A percentile compares a stretch with the other conserved stretches of the same genome.
Conservation (phyloP, 2,113 vertebrate species). For the Mionectes macconnelli region DNA sequence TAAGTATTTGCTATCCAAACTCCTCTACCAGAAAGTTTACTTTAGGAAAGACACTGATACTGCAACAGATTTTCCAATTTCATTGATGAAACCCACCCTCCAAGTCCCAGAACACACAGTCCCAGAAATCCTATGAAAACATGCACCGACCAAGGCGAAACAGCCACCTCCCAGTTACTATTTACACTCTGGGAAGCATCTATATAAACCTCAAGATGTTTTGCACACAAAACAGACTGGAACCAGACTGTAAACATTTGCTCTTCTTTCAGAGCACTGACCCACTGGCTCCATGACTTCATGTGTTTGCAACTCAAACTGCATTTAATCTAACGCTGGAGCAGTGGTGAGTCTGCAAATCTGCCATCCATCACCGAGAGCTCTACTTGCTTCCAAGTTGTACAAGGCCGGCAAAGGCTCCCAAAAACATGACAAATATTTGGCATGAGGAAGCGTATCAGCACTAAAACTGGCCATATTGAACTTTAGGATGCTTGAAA, state of each 20-base stretch:
- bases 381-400: constrained; percentile 1
- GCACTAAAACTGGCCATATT: background rate
- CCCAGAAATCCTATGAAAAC: background rate
- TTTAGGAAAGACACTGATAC: background rate
- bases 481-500: background rate
- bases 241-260: constrained; percentile 65
- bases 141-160: background rate
- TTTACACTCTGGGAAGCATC: constrained; percentile 43
- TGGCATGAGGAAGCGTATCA: background rate
- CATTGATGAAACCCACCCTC: background rate
- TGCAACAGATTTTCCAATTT: background rate
- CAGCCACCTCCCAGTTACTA: constrained; percentile 20
- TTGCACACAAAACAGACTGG: constrained; percentile 38
- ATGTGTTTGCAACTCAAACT: constrained; percentile 46
- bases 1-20: background rate
- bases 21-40: background rate
- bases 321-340: background rate
- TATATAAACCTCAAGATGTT: constrained; percentile 37
- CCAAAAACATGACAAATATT: constrained; percentile 39
- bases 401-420: background rate
- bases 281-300: constrained; percentile 64
- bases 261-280: constrained; percentile 40
- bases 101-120: background rate
- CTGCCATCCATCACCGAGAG: constrained; percentile 28
- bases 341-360: constrained; percentile 34